Evolutionary conservation across 1,140 invertebrate species (phyloP).

Genomic region (Hycleus cichorii): DNA sequence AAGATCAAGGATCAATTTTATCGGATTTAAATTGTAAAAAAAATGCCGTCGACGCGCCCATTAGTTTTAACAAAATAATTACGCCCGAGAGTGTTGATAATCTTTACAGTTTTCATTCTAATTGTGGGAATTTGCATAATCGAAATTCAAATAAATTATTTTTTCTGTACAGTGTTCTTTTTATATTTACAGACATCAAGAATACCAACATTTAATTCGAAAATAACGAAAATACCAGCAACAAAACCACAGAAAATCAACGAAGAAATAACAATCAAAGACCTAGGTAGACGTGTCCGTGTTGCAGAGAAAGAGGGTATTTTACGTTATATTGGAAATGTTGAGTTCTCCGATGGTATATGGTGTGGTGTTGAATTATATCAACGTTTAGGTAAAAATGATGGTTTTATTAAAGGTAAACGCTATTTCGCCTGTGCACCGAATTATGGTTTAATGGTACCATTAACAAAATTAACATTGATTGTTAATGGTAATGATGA

Average conservation of each 20-base stretch:
- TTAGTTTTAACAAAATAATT: too few species aligned
- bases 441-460: conserved; percentile 47
- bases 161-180: too few species aligned
- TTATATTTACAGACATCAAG: conserved; percentile 5
- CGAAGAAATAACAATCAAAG: conserved; percentile 24
- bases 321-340: conserved; percentile 50
- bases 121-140: too few species aligned
- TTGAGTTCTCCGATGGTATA: conserved; percentile 49
- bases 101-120: too few species aligned
- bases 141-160: too few species aligned
- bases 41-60: too few species aligned
- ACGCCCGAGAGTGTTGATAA: too few species aligned
- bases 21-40: too few species aligned
- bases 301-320: conserved; percentile 46
- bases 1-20: too few species aligned
- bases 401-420: conserved; percentile 52
- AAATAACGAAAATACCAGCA: conserved; percentile 24
- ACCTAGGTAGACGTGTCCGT: conserved; percentile 48
- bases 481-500: conserved; percentile 1
- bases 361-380: conserved; percentile 60
- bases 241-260: conserved; percentile 8
- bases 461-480: conserved; percentile 40
- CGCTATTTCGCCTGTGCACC: conserved; percentile 47
- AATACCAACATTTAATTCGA: conserved; percentile 32
- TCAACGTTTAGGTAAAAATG: conserved; percentile 53